Evolutionary conservation across 2,888 invertebrate species (phyloP), one percentile per base, ranked within the genome.

Genomic region (Neria commutata): DNA sequence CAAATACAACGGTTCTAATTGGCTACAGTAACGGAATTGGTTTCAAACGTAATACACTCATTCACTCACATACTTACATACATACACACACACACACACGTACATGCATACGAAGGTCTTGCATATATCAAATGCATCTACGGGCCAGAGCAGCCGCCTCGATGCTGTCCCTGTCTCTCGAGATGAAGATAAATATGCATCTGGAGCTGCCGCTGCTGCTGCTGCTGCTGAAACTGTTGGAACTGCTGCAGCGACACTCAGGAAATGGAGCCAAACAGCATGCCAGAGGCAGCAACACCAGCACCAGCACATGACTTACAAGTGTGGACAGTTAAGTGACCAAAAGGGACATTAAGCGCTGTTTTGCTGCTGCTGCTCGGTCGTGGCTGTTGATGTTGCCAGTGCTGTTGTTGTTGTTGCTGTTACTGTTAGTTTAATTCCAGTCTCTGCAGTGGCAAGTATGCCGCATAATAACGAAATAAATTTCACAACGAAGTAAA

Each of bases 171-270:
- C n/a, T n/a, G n/a, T n/a, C 54, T 40, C 57, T 42, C 65, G 67
- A 70, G 68, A 69, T 70, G 69, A 69, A 69, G 69, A 69, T 69
- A 69, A 69, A 69, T 69, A 69, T 69, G 69, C 70, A 69, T 70
- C n/a, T 6, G 8, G 37, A 14, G 37, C 37, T 37, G 8, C 14
- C 5, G 37, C 37, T 37, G 37, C 14, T 14, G 37, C 37, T n/a
- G 29, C 37, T 14, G n/a, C n/a, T n/a, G n/a, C n/a, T n/a, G n/a
- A n/a, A n/a, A n/a, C n/a, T n/a, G n/a, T n/a, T n/a, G n/a, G n/a
- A n/a, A n/a, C n/a, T n/a, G n/a, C 6, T 8, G 4, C 69, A 70
- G 70, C 70, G 70, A 69, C 68, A 70, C 26, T 16, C 23, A 21
- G 23, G 11, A 47, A 69, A 69, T 67, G 66, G 17, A 52, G 21